Conservation (phyloP, 2,888 invertebrate species). For the Heliconius sara region DNA sequence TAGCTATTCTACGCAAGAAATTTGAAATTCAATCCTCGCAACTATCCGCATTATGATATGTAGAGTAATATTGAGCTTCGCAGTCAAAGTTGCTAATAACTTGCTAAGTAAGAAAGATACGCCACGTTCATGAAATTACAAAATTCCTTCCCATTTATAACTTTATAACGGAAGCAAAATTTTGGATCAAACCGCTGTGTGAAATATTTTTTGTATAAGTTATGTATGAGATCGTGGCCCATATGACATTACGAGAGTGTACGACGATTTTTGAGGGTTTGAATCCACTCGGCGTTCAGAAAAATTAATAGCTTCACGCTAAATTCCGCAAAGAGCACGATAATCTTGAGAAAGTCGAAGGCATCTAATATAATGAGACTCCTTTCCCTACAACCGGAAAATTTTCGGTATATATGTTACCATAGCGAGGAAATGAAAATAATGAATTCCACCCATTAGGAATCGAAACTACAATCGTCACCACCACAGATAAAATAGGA, state of each 20-base stretch:
- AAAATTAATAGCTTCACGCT: too few relatives aligned
- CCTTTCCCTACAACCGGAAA: too few relatives aligned
- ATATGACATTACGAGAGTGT: not conserved
- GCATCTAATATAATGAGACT: too few relatives aligned
- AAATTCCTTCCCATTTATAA: not conserved
- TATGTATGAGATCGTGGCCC: not conserved
- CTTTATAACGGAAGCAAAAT: constrained; percentile 29
- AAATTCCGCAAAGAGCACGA: too few relatives aligned
- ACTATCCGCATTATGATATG: not conserved
- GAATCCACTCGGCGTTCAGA: too few relatives aligned
- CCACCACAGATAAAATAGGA: not conserved
- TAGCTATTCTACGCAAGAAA: too few relatives aligned
- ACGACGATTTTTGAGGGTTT: not conserved
- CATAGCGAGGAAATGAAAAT: too few relatives aligned
- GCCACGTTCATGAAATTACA: constrained; percentile 3
- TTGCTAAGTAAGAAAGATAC: constrained; percentile 10
- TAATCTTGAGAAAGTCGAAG: too few relatives aligned
- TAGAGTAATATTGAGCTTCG: not conserved
- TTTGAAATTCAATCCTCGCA: not conserved
- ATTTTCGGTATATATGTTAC: too few relatives aligned
- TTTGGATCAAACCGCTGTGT: not conserved
- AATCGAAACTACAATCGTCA: too few relatives aligned
- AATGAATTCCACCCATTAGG: too few relatives aligned
- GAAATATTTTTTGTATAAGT: not conserved
- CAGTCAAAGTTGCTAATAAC: constrained; percentile 4